These are phyloP conservation scores for Phyllopteryx taeniolatus DNA, from an alignment of 2,113 vertebrate genomes.

Conservation along the genomic window DNA sequence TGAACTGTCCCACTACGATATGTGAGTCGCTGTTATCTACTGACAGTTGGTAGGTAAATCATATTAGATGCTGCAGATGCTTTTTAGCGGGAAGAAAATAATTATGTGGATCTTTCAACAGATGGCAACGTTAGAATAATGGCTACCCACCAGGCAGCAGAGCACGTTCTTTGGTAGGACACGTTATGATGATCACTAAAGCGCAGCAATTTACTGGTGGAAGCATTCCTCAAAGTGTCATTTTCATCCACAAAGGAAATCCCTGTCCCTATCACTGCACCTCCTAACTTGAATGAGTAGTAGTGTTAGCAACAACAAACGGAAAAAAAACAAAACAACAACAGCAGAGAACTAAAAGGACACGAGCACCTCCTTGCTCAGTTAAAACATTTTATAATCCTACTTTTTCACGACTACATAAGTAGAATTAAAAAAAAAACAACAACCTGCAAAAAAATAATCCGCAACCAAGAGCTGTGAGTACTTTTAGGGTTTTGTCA, in stretches of 20 bases:
- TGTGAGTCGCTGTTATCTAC: neutral
- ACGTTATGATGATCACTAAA: slow-evolving; percentile 1
- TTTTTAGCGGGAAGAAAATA: slow-evolving; percentile 16
- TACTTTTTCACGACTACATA: neutral
- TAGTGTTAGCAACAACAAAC: too few relatives aligned
- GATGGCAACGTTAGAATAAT: slow-evolving; percentile 5
- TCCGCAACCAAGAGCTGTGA: neutral
- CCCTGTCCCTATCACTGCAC: neutral
- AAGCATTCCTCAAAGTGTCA: slow-evolving; percentile 26
- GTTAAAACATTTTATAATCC: neutral
- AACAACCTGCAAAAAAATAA: neutral
- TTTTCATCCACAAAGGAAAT: neutral
- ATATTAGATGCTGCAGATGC: slow-evolving; percentile 10
- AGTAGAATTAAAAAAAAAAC: neutral
- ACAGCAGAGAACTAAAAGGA: neutral
- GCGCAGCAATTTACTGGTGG: slow-evolving; percentile 2
- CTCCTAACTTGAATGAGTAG: neutral
- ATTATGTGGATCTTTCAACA: slow-evolving; percentile 11
- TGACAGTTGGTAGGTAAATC: neutral
- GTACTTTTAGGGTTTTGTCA: neutral
- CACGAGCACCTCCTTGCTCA: neutral
- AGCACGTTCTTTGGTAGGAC: slow-evolving; percentile 1
- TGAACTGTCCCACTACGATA: neutral
- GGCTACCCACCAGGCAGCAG: slow-evolving; percentile 4
- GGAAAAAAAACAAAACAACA: neutral